Evolutionary conservation across 2,113 vertebrate species (phyloP), one percentile per base, ranked within the genome.

Genomic region (Meleagris gallopavo): DNA sequence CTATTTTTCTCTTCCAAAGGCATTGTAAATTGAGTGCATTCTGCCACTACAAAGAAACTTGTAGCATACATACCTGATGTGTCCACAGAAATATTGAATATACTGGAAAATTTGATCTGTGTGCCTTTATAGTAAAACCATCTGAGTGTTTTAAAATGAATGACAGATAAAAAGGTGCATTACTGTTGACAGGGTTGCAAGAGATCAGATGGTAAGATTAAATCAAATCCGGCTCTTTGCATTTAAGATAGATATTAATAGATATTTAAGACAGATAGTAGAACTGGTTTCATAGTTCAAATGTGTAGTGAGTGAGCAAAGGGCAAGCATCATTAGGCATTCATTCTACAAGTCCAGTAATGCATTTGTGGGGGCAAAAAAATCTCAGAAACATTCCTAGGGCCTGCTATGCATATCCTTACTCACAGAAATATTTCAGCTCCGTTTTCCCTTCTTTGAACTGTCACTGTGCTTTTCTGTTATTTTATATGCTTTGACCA

Each of bases 251-350:
- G 92, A 71, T 71, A 66, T 48, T 22, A 48, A 48, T 24, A 22
- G 89, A 90, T 80, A 64, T 84, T 83, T 69, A 88, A 93, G 88
- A 74, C 89, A 96, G 92, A 65, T 73, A 69, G 36, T 77, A 77
- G 54, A 91, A 72, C 50, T 88, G 30, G 77, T 97, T 97, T 96
- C 64, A 89, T 57, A 94, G 60, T 32, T 89, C 55, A 57, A 48
- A 83, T 69, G 64, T 93, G 41, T 57, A 93, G 41, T 83, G 92
- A 96, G 52, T 70, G 61, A 83, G 57, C 86, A 38, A 92, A 78
- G 87, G 60, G 81, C 24, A 96, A 62, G 36, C 36, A 58, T 89
- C 74, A 80, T 96, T 89, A 94, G 41, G 94, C 70, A 74, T 74
- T 90, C 36, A 55, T 43, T 71, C 73, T 34, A 22, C 82, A 20